Conservation (phyloP, 2,888 invertebrate species). For the Xestia ashworthii region DNA sequence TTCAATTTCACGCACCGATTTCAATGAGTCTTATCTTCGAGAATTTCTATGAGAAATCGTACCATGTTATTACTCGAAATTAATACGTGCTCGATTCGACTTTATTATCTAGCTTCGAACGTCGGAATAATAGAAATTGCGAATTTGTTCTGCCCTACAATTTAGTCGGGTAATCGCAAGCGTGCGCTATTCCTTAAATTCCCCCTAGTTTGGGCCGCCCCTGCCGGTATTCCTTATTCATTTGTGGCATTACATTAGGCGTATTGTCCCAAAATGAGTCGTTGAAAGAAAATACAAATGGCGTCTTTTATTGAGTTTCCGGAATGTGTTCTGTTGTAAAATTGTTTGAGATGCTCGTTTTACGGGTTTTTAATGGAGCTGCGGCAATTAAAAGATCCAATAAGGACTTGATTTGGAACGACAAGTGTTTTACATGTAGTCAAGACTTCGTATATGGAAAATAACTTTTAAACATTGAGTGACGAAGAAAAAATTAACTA, state of each 20-base stretch:
- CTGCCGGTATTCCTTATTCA: constrained; percentile 86
- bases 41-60: constrained; percentile 31
- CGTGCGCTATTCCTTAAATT: constrained; percentile 66
- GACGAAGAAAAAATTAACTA: neutral
- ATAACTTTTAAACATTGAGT: neutral
- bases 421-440: constrained; percentile 5
- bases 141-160: constrained; percentile 64
- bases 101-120: constrained; percentile 52
- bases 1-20: constrained; percentile 33
- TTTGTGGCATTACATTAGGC: constrained; percentile 87
- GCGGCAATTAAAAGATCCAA: constrained; percentile 56
- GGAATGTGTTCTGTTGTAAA: constrained; percentile 75
- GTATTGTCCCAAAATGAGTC: constrained; percentile 85
- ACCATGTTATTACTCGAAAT: constrained; percentile 53
- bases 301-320: constrained; percentile 79
- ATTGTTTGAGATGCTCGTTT: constrained; percentile 69
- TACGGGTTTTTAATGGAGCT: constrained; percentile 57
- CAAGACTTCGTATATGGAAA: neutral
- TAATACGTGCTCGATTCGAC: constrained; percentile 55
- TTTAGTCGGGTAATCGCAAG: constrained; percentile 69
- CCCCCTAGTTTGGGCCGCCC: constrained; percentile 77
- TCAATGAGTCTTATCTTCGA: constrained; percentile 21
- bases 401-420: constrained; percentile 29
- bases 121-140: constrained; percentile 61
- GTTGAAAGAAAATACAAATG: constrained; percentile 84